A percentile compares a stretch with the other conserved stretches of the same genome.
Evolutionary conservation across 2,888 invertebrate species (phyloP).

Genomic region (Cerastoderma edule): DNA sequence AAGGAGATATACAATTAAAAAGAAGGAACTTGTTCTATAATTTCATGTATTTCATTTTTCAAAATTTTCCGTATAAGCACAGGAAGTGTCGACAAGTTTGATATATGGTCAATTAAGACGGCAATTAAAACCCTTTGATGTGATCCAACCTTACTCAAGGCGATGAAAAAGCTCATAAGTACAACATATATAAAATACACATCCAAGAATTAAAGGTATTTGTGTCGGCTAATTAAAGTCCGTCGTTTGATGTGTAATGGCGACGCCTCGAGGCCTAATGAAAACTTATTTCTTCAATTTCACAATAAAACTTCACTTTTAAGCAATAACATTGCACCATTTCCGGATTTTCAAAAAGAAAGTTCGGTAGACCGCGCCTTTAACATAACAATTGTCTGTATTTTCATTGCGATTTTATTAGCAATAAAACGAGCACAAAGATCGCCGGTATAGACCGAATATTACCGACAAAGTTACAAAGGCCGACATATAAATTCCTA

Average conservation of each 20-base stretch:
- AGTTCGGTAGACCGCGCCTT: background rate
- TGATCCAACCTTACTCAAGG: constrained; percentile 14
- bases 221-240: constrained; percentile 11
- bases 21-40: no score
- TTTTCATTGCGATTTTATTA: constrained; percentile 16
- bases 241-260: constrained; percentile 7
- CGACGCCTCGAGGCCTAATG: background rate
- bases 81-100: constrained; percentile 38
- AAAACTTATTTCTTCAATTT: constrained; percentile 9
- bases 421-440: background rate
- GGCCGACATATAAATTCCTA: no score
- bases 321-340: constrained; percentile 15
- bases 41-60: no score
- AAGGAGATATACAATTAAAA: no score
- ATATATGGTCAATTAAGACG: constrained; percentile 38
- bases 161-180: constrained; percentile 11
- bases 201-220: constrained; percentile 23
- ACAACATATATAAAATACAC: constrained; percentile 17
- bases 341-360: constrained; percentile 21
- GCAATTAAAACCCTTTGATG: constrained; percentile 15
- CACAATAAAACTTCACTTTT: constrained; percentile 18
- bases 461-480: no score
- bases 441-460: background rate
- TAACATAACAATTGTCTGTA: background rate
- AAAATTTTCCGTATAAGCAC: no score